Conservation (phyloP, 2,797 vertebrate species). For the Sebastes trivittatus region DNA sequence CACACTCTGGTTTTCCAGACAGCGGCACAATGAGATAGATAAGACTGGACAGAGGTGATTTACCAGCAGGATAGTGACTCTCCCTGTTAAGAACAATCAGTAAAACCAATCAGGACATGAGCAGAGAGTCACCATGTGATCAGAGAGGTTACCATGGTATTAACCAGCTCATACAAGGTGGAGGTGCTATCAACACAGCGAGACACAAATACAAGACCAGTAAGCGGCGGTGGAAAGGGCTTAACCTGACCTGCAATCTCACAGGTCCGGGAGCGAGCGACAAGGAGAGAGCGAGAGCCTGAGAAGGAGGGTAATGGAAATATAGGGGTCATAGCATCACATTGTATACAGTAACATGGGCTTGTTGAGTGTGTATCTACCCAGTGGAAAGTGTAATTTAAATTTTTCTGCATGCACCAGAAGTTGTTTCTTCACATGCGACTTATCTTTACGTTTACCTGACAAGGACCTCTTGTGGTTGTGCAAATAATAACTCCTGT, state of each 20-base stretch:
- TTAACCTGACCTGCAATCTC: slow-evolving; percentile 70
- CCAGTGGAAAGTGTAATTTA: neutral
- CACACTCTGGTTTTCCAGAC: slow-evolving; percentile 20
- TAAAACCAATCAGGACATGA: slow-evolving; percentile 66
- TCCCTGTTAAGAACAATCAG: slow-evolving; percentile 57
- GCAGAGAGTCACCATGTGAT: slow-evolving; percentile 59
- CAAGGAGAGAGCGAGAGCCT: slow-evolving; percentile 12
- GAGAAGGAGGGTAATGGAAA: slow-evolving; percentile 64
- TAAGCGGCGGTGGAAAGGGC: slow-evolving; percentile 60
- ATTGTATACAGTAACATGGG: slow-evolving; percentile 8
- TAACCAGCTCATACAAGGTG: slow-evolving; percentile 51
- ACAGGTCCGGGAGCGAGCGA: slow-evolving; percentile 59
- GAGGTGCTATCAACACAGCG: slow-evolving; percentile 41
- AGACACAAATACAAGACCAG: slow-evolving; percentile 42
- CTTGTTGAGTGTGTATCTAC: neutral
- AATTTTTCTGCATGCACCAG: neutral
- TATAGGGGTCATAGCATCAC: slow-evolving; percentile 59
- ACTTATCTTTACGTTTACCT: neutral
- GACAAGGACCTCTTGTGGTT: neutral
- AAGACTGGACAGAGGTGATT: slow-evolving; percentile 35
- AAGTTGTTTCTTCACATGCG: neutral
- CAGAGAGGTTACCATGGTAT: slow-evolving; percentile 60
- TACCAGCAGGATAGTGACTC: slow-evolving; percentile 40
- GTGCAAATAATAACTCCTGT: neutral
- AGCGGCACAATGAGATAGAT: slow-evolving; percentile 17